Conservation (phyloP, 2,888 invertebrate genomes). For the Fragum fragum region DNA sequence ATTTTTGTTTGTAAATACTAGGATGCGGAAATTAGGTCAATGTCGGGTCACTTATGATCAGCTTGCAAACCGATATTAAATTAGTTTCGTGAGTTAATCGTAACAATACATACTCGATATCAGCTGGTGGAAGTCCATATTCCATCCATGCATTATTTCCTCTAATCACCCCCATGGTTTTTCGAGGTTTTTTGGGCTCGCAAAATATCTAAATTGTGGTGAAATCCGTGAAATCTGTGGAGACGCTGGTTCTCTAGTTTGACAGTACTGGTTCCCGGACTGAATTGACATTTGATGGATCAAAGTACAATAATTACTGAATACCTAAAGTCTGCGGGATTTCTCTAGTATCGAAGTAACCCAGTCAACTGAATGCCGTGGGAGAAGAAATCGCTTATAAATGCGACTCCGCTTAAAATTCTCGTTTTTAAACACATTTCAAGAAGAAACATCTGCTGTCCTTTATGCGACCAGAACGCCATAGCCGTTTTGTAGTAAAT, state of each 20-base stretch:
- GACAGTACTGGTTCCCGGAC: neutral
- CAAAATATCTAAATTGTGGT: neutral
- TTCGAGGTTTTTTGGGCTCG: neutral
- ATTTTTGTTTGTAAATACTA: neutral
- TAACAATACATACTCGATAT: conserved; percentile 51
- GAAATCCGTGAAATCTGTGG: neutral
- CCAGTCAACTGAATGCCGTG: too few relatives aligned
- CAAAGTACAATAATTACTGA: neutral
- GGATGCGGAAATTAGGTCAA: neutral
- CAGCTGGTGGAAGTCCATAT: conserved; percentile 31
- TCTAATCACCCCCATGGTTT: conserved; percentile 60
- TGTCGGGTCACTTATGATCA: conserved; percentile 3
- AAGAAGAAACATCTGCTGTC: too few relatives aligned
- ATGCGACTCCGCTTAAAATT: too few relatives aligned
- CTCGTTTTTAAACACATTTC: too few relatives aligned
- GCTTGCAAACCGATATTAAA: too few relatives aligned
- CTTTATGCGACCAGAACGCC: too few relatives aligned
- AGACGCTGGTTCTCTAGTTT: conserved; percentile 9
- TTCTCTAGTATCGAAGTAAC: too few relatives aligned
- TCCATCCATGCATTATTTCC: conserved; percentile 55
- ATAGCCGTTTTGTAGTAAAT: too few relatives aligned
- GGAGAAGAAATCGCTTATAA: too few relatives aligned
- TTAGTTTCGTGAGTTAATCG: neutral
- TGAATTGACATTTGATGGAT: neutral
- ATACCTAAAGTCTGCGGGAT: too few relatives aligned